Evolutionary conservation across 2,888 invertebrate species (phyloP), one percentile per base, ranked within the genome.

Genomic region (Dryomyza anilis): DNA sequence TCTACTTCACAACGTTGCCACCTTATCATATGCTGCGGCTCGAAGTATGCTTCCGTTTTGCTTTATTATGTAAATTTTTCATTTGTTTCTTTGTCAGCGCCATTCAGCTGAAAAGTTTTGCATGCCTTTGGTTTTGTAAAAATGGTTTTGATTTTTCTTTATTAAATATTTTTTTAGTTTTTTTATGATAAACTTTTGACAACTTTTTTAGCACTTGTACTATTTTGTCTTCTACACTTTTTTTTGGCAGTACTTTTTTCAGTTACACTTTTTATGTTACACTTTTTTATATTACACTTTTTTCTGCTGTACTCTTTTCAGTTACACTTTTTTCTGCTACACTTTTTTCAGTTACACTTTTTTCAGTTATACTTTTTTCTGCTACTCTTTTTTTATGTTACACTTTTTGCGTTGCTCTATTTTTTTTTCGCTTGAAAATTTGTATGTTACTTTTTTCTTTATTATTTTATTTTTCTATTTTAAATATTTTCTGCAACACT

Each of bases 51-150:
- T 66, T 66, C 65, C 68, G 67, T 64, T 64, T 61, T 63, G 68
- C 64, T 64, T 69, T 68, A 67, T 67, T 70, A 72, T 72, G 72
- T 65, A 72, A 72, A 72, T 71, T 69, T 65, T n/a, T 57, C 33
- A 30, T n/a, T 62, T 50, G n/a, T 60, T 52, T 62, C 57, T 64
- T 62, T 60, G 66, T 71, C 63, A 73, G 72, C 71, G 73, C 78
- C 74, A 76, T 76, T 74, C 72, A 73, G 71, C 74, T 72, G 76
- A 72, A 76, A 78, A 76, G 68, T 78, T 76, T 71, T 25, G 33
- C 70, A 69, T 73, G n/a, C n/a, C n/a, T 64, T 74, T 70, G 68
- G 5, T 30, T 7, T 36, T 55, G 36, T 36, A 10, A 36, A n/a
- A n/a, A n/a, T 36, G 7, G 36, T 36, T 36, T 36, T 36, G 12